A percentile compares a stretch with the other conserved stretches of the same genome.
These are phyloP conservation scores for Peromyscus polionotus DNA, from an alignment of 2,113 vertebrate species.

Conservation along the genomic window DNA sequence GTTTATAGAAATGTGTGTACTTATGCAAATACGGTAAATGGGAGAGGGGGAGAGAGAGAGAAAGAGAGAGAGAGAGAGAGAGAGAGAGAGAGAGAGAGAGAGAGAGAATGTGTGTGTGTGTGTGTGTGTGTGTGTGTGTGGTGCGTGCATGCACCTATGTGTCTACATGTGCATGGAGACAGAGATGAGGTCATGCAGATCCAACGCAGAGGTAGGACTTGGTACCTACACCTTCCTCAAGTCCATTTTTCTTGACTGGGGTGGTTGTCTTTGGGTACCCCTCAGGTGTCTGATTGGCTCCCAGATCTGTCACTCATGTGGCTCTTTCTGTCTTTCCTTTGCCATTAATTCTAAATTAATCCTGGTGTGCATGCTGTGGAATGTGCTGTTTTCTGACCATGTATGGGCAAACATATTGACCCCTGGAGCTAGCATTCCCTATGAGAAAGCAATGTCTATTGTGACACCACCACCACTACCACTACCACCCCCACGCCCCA, in stretches of 20 bases:
- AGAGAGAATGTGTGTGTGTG: neutral
- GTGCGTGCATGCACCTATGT: neutral
- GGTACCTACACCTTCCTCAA: neutral
- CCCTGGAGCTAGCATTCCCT: fast-evolving
- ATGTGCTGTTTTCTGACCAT: too few species aligned
- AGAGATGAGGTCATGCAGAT: neutral
- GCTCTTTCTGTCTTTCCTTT: neutral
- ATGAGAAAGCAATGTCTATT: neutral
- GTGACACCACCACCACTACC: neutral
- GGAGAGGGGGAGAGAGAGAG: neutral
- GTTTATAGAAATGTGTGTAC: too few species aligned
- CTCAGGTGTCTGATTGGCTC: fast-evolving
- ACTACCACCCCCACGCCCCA: too few species aligned
- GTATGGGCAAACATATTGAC: fast-evolving
- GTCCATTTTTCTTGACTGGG: fast-evolving
- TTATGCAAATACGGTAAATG: neutral
- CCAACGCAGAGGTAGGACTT: fast-evolving
- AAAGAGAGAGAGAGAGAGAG: neutral
- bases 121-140: neutral
- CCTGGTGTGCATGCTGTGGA: fast-evolving
- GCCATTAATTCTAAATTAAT: neutral
- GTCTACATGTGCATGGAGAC: neutral
- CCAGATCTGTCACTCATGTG: neutral
- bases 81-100: neutral
- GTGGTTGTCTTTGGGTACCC: neutral